Evolutionary conservation across 2,113 vertebrate species (phyloP), one percentile per base, ranked within the genome.

Genomic region (Hemiscyllium ocellatum): DNA sequence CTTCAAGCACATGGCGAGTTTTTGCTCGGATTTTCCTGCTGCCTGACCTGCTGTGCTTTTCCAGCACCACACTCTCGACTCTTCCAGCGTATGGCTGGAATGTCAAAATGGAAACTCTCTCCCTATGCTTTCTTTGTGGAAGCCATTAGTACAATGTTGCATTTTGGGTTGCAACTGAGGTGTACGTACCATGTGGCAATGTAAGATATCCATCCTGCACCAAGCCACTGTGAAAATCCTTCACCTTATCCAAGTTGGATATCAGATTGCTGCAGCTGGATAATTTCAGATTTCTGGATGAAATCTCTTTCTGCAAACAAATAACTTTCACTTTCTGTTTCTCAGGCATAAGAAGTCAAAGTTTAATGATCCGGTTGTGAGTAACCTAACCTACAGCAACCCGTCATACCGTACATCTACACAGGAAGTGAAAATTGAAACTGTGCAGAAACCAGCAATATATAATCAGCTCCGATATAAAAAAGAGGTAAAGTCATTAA

Each of bases 341-440:
- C 96, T 69, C 97, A 99, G 99, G 96, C 99, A 99, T 96, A 99
- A 98, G 97, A 99, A 98, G 95, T 98, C 98, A 3, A 99, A 99
- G 97, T 98, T 99, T 96, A 98, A 98, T 0, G 99, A 99, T 90
- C 98, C 98, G 7, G 98, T 98, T 56, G 97, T 99, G 97, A 98
- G 98, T 96, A 99, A 99, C 96, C 97, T 99, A 95, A 99, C 99
- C 33, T 99, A 99, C 97, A 99, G 98, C 96, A 99, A 99, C 96
- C 99, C 99, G 3, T 99, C 99, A 0, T 99, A 99, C 96, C 97
- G 99, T 65, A 99, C 99, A 0, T 99, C 99, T 52, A 99, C 99
- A 0, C 99, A 99, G 96, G 99, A 99, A 96, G 99, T 99, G 90
- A 99, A 99, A 97, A 99, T 99, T 10, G 99, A 99, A 97, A 97